A percentile compares a stretch with the other conserved stretches of the same genome.
Evolutionary conservation across 1,140 invertebrate species (phyloP).

Genomic region (Daktulosphaira vitifoliae): DNA sequence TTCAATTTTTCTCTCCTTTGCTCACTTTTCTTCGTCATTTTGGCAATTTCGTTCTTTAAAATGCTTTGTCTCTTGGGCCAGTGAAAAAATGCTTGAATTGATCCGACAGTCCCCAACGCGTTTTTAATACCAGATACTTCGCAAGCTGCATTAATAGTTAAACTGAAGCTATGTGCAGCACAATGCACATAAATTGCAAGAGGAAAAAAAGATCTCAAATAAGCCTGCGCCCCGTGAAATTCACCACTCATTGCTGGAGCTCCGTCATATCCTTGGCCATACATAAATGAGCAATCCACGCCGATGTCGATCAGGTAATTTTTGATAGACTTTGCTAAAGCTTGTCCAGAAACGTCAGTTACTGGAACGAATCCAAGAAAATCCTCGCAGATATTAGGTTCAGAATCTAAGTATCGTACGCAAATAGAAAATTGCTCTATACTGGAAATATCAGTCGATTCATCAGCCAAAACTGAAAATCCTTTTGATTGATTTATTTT

Average conservation of each 20-base stretch:
- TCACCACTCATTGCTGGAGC: no score
- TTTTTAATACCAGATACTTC: slow-evolving; percentile 29
- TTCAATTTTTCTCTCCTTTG: no score
- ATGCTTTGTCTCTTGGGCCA: neutral
- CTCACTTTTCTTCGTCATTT: no score
- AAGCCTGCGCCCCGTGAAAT: slow-evolving; percentile 40
- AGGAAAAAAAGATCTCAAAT: slow-evolving; percentile 39
- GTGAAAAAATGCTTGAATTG: slow-evolving; percentile 32
- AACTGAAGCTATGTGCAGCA: slow-evolving; percentile 42
- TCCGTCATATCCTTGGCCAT: slow-evolving; percentile 41
- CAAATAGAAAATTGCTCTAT: slow-evolving; percentile 34
- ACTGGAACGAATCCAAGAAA: slow-evolving; percentile 38
- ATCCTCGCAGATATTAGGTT: slow-evolving; percentile 27
- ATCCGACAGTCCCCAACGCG: slow-evolving; percentile 32
- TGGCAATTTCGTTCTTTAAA: neutral
- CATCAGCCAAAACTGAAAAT: slow-evolving; percentile 34
- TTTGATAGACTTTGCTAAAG: slow-evolving; percentile 13
- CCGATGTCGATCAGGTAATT: neutral
- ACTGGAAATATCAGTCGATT: slow-evolving; percentile 31
- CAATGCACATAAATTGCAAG: slow-evolving; percentile 40
- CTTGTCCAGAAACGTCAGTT: slow-evolving; percentile 37
- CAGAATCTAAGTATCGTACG: slow-evolving; percentile 25
- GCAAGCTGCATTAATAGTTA: no score
- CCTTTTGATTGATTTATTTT: slow-evolving; percentile 27
- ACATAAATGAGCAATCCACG: neutral